Percentiles rank a stretch among this genome's conserved stretches.
phyloP scores from a whole-genome alignment of 2,113 vertebrate genomes.

The Speoplatyrhinus poulsoni region DNA sequence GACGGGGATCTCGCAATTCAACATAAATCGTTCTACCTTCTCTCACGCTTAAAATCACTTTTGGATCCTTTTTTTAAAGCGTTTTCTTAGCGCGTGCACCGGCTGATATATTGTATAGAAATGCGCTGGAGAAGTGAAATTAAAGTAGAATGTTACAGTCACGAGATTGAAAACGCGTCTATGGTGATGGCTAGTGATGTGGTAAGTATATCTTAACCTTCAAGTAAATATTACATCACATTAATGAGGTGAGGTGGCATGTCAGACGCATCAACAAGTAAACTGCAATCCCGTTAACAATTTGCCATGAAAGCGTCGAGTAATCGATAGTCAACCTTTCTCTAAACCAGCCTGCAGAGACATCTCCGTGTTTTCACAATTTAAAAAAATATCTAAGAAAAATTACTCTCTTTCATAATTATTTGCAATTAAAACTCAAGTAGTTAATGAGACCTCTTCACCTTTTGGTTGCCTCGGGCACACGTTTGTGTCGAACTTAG shows the following conservation, averaged over 20 bases:
- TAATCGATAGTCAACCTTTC: slow-evolving; percentile 17
- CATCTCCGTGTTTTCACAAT: slow-evolving; percentile 73
- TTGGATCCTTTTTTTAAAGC: not conserved
- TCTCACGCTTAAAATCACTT: slow-evolving; percentile 3
- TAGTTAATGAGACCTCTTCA: slow-evolving; percentile 86
- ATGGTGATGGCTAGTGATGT: slow-evolving; percentile 74
- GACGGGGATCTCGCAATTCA: slow-evolving; percentile 53
- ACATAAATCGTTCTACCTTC: slow-evolving; percentile 22
- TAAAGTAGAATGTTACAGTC: slow-evolving; percentile 80
- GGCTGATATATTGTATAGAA: slow-evolving; percentile 23
- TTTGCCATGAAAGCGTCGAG: too few relatives aligned
- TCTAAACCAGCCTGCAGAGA: slow-evolving; percentile 36
- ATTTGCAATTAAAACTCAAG: slow-evolving; percentile 83
- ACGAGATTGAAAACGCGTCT: slow-evolving; percentile 75
- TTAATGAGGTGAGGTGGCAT: too few relatives aligned
- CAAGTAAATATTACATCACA: too few relatives aligned
- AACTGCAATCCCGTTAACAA: slow-evolving; percentile 35
- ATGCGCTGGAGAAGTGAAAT: slow-evolving; percentile 93
- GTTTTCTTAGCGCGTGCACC: not conserved
- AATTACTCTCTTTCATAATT: slow-evolving; percentile 70
- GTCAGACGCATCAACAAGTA: too few relatives aligned
- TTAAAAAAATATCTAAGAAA: slow-evolving; percentile 77
- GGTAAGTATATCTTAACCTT: slow-evolving; percentile 72
- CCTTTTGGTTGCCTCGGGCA: slow-evolving; percentile 74
- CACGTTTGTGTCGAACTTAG: slow-evolving; percentile 70